A percentile compares a stretch with the other conserved stretches of the same genome.
Evolutionary conservation across 2,113 vertebrate species (phyloP).

Genomic region (Pseudopipra pipra): DNA sequence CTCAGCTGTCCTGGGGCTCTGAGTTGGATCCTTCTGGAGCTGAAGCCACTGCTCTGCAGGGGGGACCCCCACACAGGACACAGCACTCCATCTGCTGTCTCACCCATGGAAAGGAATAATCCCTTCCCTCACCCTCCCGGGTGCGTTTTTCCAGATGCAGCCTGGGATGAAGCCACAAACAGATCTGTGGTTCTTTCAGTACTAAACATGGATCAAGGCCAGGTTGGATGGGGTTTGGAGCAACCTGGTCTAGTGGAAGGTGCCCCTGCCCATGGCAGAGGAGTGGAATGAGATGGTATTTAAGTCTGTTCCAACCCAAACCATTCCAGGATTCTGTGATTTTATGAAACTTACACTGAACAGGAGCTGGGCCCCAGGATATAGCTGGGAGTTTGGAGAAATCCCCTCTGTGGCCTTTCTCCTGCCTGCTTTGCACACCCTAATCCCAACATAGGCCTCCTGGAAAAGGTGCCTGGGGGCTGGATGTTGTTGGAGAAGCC

Average conservation of each 20-base stretch:
- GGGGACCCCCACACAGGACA: not conserved
- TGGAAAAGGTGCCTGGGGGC: not conserved
- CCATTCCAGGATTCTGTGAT: not conserved
- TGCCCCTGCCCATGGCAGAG: not conserved
- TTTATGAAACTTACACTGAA: not conserved
- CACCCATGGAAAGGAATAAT: not conserved
- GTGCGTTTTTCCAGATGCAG: not conserved
- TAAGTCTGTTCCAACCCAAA: not conserved
- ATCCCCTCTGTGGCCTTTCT: not conserved
- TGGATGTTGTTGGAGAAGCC: not conserved
- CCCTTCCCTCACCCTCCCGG: not conserved
- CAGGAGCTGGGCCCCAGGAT: not conserved
- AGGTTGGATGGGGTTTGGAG: not conserved
- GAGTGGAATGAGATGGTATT: not conserved
- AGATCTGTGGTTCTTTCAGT: not conserved
- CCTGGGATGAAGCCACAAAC: not conserved
- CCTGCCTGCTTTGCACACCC: not conserved
- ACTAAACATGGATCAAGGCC: not conserved
- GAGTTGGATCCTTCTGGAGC: not conserved
- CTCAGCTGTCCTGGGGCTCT: not conserved
- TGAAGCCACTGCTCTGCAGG: not conserved
- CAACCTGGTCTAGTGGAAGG: accelerated
- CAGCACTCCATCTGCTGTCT: not conserved
- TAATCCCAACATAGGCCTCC: not conserved
- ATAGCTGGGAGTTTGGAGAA: not conserved